Evolutionary conservation across 2,797 vertebrate species (phyloP).

Genomic region (Scomberomorus guttatus): DNA sequence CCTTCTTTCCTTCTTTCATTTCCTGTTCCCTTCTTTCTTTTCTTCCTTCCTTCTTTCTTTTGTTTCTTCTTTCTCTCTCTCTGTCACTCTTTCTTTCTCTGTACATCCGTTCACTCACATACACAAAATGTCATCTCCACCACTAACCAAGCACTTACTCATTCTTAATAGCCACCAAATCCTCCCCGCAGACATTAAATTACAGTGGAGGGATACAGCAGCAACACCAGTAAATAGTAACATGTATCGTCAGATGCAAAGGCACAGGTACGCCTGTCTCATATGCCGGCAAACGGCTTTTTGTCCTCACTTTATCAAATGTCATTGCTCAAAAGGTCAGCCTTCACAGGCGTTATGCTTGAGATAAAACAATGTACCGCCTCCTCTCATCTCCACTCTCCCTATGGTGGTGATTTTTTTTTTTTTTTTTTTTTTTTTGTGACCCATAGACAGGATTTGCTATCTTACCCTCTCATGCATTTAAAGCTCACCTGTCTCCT

Average conservation of each 20-base stretch:
- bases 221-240: constrained; percentile 45
- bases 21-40: background rate
- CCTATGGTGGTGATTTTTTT: background rate
- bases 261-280: constrained; percentile 43
- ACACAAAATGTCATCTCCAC: constrained; percentile 48
- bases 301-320: constrained; percentile 76
- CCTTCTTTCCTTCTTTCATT: rapidly evolving
- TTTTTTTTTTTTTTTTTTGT: constrained; percentile 1
- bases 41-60: background rate
- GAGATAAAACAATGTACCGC: constrained; percentile 72
- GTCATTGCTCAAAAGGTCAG: constrained; percentile 77
- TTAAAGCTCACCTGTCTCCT: constrained; percentile 56
- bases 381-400: constrained; percentile 64
- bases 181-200: constrained; percentile 41
- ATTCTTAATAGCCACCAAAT: constrained; percentile 51
- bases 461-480: constrained; percentile 48
- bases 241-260: constrained; percentile 26
- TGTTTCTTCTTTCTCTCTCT: background rate
- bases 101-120: background rate
- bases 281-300: constrained; percentile 37
- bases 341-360: constrained; percentile 50
- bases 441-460: constrained; percentile 45
- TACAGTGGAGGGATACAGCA: constrained; percentile 33
- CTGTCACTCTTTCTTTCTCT: background rate
- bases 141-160: constrained; percentile 49